These are phyloP conservation scores for Temnothorax nylanderi DNA, from an alignment of 1,140 invertebrate genomes.

Conservation along the genomic window DNA sequence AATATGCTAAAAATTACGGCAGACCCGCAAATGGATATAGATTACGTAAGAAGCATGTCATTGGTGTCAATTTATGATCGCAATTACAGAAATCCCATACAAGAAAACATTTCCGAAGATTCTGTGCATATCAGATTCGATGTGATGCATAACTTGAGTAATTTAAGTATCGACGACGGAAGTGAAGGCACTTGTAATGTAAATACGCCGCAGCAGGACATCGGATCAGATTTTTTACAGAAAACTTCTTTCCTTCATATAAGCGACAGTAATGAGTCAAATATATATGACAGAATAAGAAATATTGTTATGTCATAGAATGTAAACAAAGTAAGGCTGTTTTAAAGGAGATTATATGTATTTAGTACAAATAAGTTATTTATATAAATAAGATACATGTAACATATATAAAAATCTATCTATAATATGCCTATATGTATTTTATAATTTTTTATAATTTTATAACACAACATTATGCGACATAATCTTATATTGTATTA, in stretches of 20 bases:
- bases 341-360: too few relatives aligned
- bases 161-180: constrained; percentile 50
- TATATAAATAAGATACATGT: constrained; percentile 9
- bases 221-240: not conserved
- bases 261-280: not conserved
- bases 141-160: constrained; percentile 62
- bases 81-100: constrained; percentile 39
- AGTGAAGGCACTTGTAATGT: constrained; percentile 8
- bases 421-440: not conserved
- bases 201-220: not conserved
- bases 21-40: constrained; percentile 60
- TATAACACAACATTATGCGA: not conserved
- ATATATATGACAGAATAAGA: constrained; percentile 31
- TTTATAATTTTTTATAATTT: not conserved
- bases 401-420: not conserved
- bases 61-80: constrained; percentile 65
- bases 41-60: constrained; percentile 63
- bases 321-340: constrained; percentile 35
- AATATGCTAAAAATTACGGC: constrained; percentile 68
- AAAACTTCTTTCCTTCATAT: constrained; percentile 10
- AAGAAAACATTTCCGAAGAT: constrained; percentile 51
- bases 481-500: not conserved
- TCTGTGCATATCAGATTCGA: constrained; percentile 60
- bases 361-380: constrained; percentile 46
- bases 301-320: constrained; percentile 26